Evolutionary conservation across 2,888 invertebrate species (phyloP), one percentile per base, ranked within the genome.

Genomic region (Drosophila differens): DNA sequence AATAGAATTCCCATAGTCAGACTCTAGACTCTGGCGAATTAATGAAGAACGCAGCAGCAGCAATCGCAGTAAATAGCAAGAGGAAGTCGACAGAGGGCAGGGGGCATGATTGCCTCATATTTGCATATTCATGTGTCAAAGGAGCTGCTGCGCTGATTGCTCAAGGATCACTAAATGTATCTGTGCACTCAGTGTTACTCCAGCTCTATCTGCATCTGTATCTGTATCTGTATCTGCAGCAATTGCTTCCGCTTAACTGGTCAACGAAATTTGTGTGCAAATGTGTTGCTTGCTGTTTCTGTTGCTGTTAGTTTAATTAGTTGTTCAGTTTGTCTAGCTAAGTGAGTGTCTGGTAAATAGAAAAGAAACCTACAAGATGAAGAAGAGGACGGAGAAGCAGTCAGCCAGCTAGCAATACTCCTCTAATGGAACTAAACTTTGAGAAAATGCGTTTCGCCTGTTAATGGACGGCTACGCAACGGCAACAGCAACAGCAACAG

Each of bases 71-170:
- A 81, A 85, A 81, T 79, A 57, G 78, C 67, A 70, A 62, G 49
- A 41, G 63, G 44, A n/a, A 53, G 61, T 59, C 44, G 39, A n/a
- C 12, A 3, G 28, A 7, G 10, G 25, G 2, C 4, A 12, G 44
- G 22, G 41, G 25, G 44, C 33, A 69, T 79, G 74, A 80, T 76
- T 70, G 73, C 53, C 58, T 85, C 83, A 91, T 91, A 89, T 89
- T 91, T 89, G 89, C 88, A 89, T 89, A 89, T 89, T 89, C 91
- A 89, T 91, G 90, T 70, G 79, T 79, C 79, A 74, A 65, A 51
- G 55, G 7, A 6, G 61, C 68, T 51, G 33, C 57, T 33, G 49
- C 70, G 72, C 44, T 81, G 82, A 73, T 81, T 83, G 83, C 62
- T 28, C 54, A 59, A 54, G 69, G 59, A 73, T 70, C 76, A 68